Evolutionary conservation across 1,140 invertebrate genomes (phyloP), one percentile per base, ranked within the genome.

Genomic region (Drosophila nannoptera): DNA sequence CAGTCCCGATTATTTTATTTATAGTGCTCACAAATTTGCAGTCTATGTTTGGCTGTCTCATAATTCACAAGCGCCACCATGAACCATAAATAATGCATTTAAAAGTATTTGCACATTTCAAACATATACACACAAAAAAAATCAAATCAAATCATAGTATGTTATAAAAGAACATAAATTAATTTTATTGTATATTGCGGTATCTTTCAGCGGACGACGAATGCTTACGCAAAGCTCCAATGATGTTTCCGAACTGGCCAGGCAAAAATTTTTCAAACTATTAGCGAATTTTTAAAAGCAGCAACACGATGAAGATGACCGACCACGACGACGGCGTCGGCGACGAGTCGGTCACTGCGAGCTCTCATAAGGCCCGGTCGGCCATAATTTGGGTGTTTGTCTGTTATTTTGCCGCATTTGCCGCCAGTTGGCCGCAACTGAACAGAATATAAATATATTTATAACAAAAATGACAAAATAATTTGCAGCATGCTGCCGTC

Each of bases 1-100:
- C 83, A 71, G 80, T 88, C 87, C 87, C 86, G 78, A 84, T 78
- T 75, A 71, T 77, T 77, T 88, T 88, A 88, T 88, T 88, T 88
- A 88, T 88, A 88, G 86, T 72, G 76, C 86, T 83, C 86, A 61
- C 69, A 84, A 63, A 69, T 68, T 68, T 87, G 76, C 59, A 58
- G 75, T 54, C 68, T 81, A 73, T 81, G 77, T 64, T 56, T 68
- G 69, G 7, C 60, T 65, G 61, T 65, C 76, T 78, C 78, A 83
- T 83, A 83, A 84, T 83, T 83, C 38, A 66, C 70, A 22, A 22
- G 48, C 36, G 62, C 40, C 7, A 31, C 50, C 56, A 33, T 68
- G 36, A 67, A 55, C 55, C 64, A 68, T 55, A 71, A 67, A 67
- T 68, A 49, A 60, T 60, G 36, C 70, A 59, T 58, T 72, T 68